Evolutionary conservation across 2,797 vertebrate species (phyloP).

Genomic region (Zenarchopterus dispar): DNA sequence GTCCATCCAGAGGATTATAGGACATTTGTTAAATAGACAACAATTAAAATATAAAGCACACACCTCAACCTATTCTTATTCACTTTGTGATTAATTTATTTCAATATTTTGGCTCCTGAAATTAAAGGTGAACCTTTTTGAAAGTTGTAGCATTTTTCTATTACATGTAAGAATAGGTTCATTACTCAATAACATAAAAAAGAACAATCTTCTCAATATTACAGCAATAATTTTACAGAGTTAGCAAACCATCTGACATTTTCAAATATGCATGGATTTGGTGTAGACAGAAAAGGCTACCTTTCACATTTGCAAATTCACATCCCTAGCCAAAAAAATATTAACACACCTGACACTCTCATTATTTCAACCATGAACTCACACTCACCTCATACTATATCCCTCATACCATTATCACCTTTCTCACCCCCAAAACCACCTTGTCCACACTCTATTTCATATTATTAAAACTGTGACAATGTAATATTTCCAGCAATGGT

Average conservation of each 20-base stretch:
- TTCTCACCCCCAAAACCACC: slow-evolving; percentile 10
- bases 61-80: slow-evolving; percentile 1
- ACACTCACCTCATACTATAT: slow-evolving; percentile 57
- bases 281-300: slow-evolving; percentile 37
- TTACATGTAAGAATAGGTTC: slow-evolving; percentile 27
- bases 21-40: background rate
- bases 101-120: slow-evolving; percentile 2
- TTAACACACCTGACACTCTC: slow-evolving; percentile 62
- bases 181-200: slow-evolving; percentile 51
- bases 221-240: slow-evolving; percentile 49
- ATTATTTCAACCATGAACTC: slow-evolving; percentile 72
- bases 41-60: background rate
- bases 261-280: slow-evolving; percentile 63
- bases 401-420: slow-evolving; percentile 59
- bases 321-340: slow-evolving; percentile 45
- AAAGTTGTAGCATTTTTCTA: slow-evolving; percentile 19
- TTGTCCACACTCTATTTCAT: slow-evolving; percentile 35
- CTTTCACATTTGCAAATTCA: slow-evolving; percentile 61
- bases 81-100: background rate
- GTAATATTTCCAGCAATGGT: slow-evolving; percentile 62
- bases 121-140: slow-evolving; percentile 19
- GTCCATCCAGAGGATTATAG: no score
- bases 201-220: slow-evolving; percentile 32
- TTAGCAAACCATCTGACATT: slow-evolving; percentile 34
- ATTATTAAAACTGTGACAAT: slow-evolving; percentile 68